Base-by-base conservation (phyloP, 2,888 invertebrate genomes). In the Fissipunctia ypsillon region DNA sequence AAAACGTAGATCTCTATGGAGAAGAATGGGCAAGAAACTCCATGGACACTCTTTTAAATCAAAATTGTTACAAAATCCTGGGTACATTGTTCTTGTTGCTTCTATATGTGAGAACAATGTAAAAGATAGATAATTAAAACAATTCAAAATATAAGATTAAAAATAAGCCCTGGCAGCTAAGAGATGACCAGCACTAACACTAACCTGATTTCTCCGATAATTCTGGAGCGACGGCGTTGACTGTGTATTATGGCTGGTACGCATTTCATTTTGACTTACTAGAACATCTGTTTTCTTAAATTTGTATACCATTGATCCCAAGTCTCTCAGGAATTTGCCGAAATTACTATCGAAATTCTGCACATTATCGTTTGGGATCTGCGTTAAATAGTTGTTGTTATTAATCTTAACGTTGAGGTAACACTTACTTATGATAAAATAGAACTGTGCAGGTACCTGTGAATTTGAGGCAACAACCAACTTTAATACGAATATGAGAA, bases 301-400 rank as follows among this genome's bases (percentile, higher is more conserved):
- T 73, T 89, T 91, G 76, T 90, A 91, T 25, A 93, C 89, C 74
- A 84, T 84, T 28, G 89, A 84, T 73, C 88, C 90, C 82, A 93
- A 84, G 63, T 89, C 87, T 72, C 87, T 87, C 5, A 93, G 80
- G 56, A 93, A 92, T 35, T 80, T 86, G 69, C 88, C 76, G 60
- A 93, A 93, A 73, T 91, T 89, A 31, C 77, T 83, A 22, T 92
- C 87, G 38, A 90, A 84, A 28, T 63, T 61, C 38, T 70, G 70
- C 41, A 70, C 54, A 52, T 68, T 73, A 16, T 80, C 78, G 14
- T 69, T 68, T 66, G 31, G 48, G 12, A 35, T 78, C 79, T 82
- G 78, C 12, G n/a, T 69, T 4, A 78, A 71, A 61, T 73, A 60
- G 16, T 56, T 50, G 38, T 28, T 9, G 38, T 38, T 38, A 64